Conservation (phyloP, 2,113 vertebrate species). For the Terrapene triunguis region DNA sequence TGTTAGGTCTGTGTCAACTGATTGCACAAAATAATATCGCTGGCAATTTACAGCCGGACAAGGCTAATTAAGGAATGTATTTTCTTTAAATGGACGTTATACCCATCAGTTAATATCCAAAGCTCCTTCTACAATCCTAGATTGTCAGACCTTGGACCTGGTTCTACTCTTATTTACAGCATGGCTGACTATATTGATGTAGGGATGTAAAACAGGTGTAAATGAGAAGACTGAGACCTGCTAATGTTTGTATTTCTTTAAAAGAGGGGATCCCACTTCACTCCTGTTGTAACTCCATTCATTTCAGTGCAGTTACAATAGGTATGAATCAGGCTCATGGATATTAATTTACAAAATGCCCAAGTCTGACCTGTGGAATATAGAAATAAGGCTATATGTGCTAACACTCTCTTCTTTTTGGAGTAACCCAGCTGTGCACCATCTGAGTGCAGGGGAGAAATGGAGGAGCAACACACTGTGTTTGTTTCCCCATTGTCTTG, state of each 20-base stretch:
- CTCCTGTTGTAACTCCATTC: not conserved
- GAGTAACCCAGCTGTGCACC: not conserved
- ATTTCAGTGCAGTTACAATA: not conserved
- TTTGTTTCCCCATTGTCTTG: not conserved
- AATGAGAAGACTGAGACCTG: not conserved
- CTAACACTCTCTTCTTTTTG: not conserved
- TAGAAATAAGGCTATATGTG: fast-evolving
- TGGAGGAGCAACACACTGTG: not conserved
- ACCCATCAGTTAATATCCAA: not conserved
- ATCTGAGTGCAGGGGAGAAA: not conserved
- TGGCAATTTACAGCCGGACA: slow-evolving; percentile 47
- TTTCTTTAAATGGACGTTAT: slow-evolving; percentile 37
- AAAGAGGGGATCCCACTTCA: not conserved
- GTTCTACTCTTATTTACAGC: not conserved
- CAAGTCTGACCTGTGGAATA: not conserved
- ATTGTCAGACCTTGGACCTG: not conserved
- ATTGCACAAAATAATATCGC: not conserved
- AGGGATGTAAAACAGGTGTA: not conserved
- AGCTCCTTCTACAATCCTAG: not conserved
- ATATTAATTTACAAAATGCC: not conserved
- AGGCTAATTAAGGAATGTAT: slow-evolving; percentile 43
- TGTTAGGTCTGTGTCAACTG: not conserved
- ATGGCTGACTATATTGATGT: not conserved
- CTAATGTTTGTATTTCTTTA: not conserved
- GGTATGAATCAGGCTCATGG: not conserved